Evolutionary conservation across 2,113 vertebrate genomes (phyloP).

Genomic region (Hemicordylus capensis): DNA sequence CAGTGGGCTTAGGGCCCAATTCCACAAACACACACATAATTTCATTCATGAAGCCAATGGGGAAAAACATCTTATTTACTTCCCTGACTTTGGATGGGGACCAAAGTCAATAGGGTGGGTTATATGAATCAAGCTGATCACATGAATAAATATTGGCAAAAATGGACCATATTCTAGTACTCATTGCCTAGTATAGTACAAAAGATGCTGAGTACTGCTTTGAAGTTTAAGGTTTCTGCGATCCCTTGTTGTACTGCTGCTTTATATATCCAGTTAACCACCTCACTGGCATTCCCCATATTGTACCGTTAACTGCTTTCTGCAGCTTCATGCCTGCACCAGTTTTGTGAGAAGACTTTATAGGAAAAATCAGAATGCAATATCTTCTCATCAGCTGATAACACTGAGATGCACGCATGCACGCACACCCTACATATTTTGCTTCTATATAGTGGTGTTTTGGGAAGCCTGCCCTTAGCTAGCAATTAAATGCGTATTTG

Average conservation of each 20-base stretch:
- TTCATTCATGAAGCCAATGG: conserved; percentile 38
- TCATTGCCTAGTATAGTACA: neutral
- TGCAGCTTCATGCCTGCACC: neutral
- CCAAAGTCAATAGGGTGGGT: neutral
- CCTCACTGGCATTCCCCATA: neutral
- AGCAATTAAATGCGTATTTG: neutral
- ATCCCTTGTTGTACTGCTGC: neutral
- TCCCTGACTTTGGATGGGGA: neutral
- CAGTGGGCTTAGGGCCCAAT: conserved; percentile 48
- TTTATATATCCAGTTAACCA: neutral
- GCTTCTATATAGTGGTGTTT: neutral
- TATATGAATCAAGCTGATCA: conserved; percentile 36
- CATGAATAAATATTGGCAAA: conserved; percentile 26
- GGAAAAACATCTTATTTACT: conserved; percentile 1
- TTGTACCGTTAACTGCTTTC: neutral
- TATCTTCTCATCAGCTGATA: neutral
- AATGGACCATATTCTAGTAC: conserved; percentile 14
- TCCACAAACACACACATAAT: conserved; percentile 39
- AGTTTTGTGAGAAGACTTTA: neutral
- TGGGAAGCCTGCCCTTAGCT: neutral
- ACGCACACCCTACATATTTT: neutral
- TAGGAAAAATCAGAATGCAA: neutral
- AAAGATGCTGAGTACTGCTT: neutral
- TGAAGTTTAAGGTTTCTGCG: neutral
- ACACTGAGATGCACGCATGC: too few species aligned